A percentile compares a stretch with the other conserved stretches of the same genome.
Evolutionary conservation across 2,797 vertebrate genomes (phyloP).

Genomic region (Merluccius polli): DNA sequence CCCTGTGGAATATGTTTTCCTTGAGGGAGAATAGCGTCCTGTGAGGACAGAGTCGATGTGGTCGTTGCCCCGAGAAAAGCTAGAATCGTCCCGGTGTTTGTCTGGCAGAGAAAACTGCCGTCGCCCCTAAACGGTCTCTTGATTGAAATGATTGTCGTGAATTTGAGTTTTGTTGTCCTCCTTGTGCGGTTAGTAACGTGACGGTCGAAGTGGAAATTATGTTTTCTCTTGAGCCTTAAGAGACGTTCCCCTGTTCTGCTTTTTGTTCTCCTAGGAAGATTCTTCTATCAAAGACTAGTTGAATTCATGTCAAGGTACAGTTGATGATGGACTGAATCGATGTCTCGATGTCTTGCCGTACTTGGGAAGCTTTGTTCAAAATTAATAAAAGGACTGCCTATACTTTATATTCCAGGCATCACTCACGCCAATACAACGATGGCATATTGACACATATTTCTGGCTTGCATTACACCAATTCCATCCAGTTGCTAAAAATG

Average conservation of each 20-base stretch:
- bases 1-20: neutral
- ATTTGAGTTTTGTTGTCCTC: neutral
- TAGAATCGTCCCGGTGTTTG: neutral
- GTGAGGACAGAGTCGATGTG: too few species aligned
- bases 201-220: neutral
- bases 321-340: neutral
- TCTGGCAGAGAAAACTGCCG: neutral
- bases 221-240: neutral
- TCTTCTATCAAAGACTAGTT: slow-evolving; percentile 95
- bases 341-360: neutral
- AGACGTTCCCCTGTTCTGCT: neutral
- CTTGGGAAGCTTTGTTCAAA: neutral
- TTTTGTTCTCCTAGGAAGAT: slow-evolving; percentile 72
- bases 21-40: neutral
- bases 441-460: neutral
- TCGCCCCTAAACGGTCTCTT: neutral
- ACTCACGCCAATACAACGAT: too few species aligned
- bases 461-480: neutral
- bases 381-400: too few species aligned
- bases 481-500: neutral
- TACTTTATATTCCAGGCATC: too few species aligned
- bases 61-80: too few species aligned
- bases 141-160: neutral
- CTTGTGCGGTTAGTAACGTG: neutral
- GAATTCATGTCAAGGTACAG: slow-evolving; percentile 95